Evolutionary conservation across 1,140 invertebrate species (phyloP), one percentile per base, ranked within the genome.

Genomic region (Drosophila micromelanica): DNA sequence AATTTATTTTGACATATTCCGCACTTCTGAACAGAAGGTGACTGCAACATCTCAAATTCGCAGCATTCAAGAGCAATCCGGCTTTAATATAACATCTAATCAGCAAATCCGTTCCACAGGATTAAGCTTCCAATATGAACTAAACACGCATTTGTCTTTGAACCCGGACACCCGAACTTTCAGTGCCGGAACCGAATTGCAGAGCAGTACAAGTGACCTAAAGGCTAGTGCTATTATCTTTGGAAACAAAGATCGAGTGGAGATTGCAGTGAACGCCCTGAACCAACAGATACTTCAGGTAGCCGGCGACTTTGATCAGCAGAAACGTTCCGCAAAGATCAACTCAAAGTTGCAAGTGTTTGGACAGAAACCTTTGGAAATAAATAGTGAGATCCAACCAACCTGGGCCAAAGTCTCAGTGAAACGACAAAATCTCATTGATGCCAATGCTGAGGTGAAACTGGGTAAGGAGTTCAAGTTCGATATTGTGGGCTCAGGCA

Each of bases 401-500:
- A 76, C 56, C 2, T 73, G 37, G 49, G 69, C 76, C 0, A 92
- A 78, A 17, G n/a, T 87, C 6, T 46, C 54, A 7, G 0, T 92
- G 3, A 92, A 92, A 7, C 93, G 93, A 1, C 92, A 94, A 71
- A 93, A 93, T 48, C 94, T 95, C 54, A 55, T 96, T 0, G 91
- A 92, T 20, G 89, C 94, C 1, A 91, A 92, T 54, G 92, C 93
- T 5, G 94, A 94, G 67, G 38, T 95, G 0, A 93, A 95, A 17
- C 92, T 94, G 0, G 94, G 95, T 42, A 95, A 96, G 80, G 92
- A 95, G 20, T 93, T 95, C 0, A 95, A 96, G 68, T 87, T 96
- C 23, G 93, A 80, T 64, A 54, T 93, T 11, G 92, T 94, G 12
- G 93, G 93, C 11, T 93, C 93, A 1, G 92, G 92, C 0, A 95